Conservation (phyloP, 2,888 invertebrate species). For the Augiades crinisus region DNA sequence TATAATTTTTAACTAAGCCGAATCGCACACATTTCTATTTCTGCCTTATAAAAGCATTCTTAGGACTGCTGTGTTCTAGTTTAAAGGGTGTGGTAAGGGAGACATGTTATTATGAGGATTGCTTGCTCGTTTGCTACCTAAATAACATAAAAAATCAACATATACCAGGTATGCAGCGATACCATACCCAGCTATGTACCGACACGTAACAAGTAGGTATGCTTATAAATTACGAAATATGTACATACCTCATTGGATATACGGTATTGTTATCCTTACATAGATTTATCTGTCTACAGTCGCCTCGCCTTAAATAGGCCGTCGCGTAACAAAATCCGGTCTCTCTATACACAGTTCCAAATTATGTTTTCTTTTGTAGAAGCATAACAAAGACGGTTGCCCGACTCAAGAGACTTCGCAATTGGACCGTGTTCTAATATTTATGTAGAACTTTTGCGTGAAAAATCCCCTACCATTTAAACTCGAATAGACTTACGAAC, state of each 20-base stretch:
- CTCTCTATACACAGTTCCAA: background rate
- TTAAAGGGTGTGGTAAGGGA: no score
- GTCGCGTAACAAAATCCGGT: background rate
- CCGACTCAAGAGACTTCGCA: background rate
- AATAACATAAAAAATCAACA: no score
- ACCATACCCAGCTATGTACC: no score
- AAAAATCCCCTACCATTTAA: conserved; percentile 22
- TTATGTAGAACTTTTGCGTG: conserved; percentile 1
- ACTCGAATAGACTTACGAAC: conserved; percentile 3
- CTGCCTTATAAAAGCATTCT: no score
- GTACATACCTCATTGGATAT: background rate
- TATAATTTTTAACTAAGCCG: no score
- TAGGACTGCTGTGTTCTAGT: no score
- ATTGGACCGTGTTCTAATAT: conserved; percentile 3
- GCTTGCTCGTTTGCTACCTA: no score
- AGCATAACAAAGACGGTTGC: background rate
- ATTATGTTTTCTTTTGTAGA: conserved; percentile 4
- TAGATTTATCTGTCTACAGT: background rate
- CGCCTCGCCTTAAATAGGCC: background rate
- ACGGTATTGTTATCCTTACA: background rate
- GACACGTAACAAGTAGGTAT: background rate
- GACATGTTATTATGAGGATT: no score
- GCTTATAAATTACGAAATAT: background rate
- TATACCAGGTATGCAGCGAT: no score
- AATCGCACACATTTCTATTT: no score